Base-by-base conservation (phyloP, 2,888 invertebrate genomes). In the Herminia tarsipennalis region DNA sequence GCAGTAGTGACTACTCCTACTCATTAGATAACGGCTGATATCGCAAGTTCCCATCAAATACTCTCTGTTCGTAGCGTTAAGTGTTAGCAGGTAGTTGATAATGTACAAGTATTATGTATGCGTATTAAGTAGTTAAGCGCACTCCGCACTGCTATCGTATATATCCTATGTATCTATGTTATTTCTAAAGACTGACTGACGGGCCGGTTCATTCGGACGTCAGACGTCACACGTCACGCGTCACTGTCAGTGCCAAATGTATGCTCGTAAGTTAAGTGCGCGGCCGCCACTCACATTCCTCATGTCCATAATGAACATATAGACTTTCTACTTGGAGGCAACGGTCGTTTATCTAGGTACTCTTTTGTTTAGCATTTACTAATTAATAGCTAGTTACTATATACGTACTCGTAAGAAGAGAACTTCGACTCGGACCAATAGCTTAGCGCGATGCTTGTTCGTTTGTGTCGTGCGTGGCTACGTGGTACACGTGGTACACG, bases 191-290 rank as follows among this genome's bases (percentile, higher is more conserved):
- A 33, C 33, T 21, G 30, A 30, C 17, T 4, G 33, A 8, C 33
- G 21, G 0, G 10, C 2, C 18, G 12, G 30, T 17, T 13, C 13
- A 10, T 20, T 17, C 21, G 27, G 3, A 12, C 27, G 36, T 9
- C 18, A 5, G 2, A n/a, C 13, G 5, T 5, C 24, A n/a, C 6
- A 16, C 3, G 12, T 6, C 16, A 9, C 3, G 20, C 16, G 29
- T 5, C 35, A 13, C 10, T 68, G 49, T 67, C 73, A 76, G 81
- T 81, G 80, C 80, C 80, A 81, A 81, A 76, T 75, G 61, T 75
- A 69, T 53, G 65, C 68, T 40, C 67, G 52, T 64, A 68, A 66
- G 66, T 56, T 39, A 46, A 10, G 5, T 2, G 12, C 32, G 13
- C 16, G 3, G n/a, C 21, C 37, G 38, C 24, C 35, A 12, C 34